Evolutionary conservation across 2,888 invertebrate species (phyloP).

Genomic region (Argyresthia goedartella): DNA sequence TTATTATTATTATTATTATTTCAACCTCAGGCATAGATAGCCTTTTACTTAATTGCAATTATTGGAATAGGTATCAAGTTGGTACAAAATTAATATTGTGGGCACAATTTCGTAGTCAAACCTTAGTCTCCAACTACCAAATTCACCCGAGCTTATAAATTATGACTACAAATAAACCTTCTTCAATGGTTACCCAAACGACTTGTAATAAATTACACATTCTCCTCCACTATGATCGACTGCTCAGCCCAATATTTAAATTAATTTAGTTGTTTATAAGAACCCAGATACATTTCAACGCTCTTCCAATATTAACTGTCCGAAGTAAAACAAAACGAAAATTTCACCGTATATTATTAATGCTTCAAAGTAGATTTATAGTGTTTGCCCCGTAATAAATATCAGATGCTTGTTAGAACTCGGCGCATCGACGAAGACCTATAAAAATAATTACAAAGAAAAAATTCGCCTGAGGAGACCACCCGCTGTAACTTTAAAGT

Average conservation of each 20-base stretch:
- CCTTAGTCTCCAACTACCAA: too few species aligned
- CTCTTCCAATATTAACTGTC: constrained; percentile 2
- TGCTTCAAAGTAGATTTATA: constrained; percentile 40
- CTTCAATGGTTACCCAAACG: constrained; percentile 9
- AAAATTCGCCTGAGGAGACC: constrained; percentile 28
- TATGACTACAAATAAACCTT: too few species aligned
- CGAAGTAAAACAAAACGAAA: constrained; percentile 17
- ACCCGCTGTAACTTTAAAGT: constrained; percentile 21
- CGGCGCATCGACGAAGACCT: constrained; percentile 20
- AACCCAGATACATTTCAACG: constrained; percentile 17
- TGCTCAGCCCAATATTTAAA: constrained; percentile 15
- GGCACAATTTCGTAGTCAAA: too few species aligned
- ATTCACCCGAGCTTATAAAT: too few species aligned
- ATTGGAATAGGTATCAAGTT: too few species aligned
- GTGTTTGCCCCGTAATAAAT: constrained; percentile 38
- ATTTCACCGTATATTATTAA: constrained; percentile 26
- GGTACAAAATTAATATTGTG: too few species aligned
- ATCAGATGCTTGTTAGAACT: constrained; percentile 28
- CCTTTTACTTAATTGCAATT: too few species aligned
- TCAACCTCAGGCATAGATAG: too few species aligned
- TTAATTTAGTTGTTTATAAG: constrained; percentile 10
- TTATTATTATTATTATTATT: too few species aligned
- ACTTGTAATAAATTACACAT: constrained; percentile 11
- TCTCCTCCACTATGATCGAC: not conserved
- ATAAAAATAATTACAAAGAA: constrained; percentile 29